Base-by-base conservation (phyloP, 2,797 vertebrate genomes). In the Spea hammondii region DNA sequence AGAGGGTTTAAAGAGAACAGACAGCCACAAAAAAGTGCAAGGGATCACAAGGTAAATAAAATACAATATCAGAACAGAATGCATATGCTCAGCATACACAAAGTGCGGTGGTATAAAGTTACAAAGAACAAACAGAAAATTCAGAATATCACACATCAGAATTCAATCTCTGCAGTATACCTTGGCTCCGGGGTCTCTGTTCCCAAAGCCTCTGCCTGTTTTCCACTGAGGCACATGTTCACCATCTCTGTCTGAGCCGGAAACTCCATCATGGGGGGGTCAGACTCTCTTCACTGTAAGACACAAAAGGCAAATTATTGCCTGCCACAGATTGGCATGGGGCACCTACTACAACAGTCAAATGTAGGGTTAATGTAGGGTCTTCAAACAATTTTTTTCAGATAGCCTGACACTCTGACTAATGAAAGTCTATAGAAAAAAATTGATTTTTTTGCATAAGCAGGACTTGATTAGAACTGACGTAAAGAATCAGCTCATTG, bases 211-310 rank as follows among this genome's bases (percentile, higher is more conserved):
- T 54, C 70, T 44, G 46, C 67, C 44, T 50, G n/a, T 64, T 82
- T 82, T 12, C 74, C 79, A 7, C 51, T 51, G 4, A 66, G 14
- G n/a, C 47, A n/a, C 74, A 82, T 82, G 14, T 82, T 65, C 55
- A 77, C 79, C 75, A 77, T 73, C 50, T 82, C 79, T 49, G 75
- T 77, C 65, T 74, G 79, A 8, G 48, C 48, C 10, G 75, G 64
- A 46, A 67, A 55, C 4, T 72, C 75, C 79, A 82, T 82, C 11
- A 9, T 49, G 45, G 14, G 6, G 6, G 7, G 8, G 17, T 64
- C 59, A 46, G 46, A 4, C 50, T 79, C 48, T 49, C 12, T 49
- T n/a, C 65, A 65, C 79, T 82, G 69, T 12, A 82, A 82, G n/a
- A 77, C 5, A 74, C 9, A 69, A 65, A 11, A 0, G 32, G 17